Conservation (phyloP, 2,797 vertebrate genomes). For the Acropternis orthonyx region DNA sequence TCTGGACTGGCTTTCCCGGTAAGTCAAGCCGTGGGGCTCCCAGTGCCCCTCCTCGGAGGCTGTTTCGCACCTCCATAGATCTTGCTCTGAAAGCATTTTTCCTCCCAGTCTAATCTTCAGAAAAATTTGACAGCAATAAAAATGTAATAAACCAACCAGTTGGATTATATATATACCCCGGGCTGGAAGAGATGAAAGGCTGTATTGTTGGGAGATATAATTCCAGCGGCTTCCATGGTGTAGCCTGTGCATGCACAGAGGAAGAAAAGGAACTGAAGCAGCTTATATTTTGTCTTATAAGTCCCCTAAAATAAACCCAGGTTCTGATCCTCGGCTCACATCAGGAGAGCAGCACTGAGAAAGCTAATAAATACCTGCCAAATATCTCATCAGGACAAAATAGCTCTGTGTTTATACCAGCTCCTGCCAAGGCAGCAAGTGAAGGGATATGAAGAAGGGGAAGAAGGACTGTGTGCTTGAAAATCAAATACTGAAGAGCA, state of each 20-base stretch:
- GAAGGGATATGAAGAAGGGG: background rate
- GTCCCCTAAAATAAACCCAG: slow-evolving; percentile 40
- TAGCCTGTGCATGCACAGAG: background rate
- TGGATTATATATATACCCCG: slow-evolving; percentile 23
- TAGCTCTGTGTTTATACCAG: background rate
- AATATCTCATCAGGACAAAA: slow-evolving; percentile 36
- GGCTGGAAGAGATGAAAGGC: slow-evolving; percentile 41
- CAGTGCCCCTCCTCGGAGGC: background rate
- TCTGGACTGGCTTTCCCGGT: background rate
- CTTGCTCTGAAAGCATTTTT: background rate
- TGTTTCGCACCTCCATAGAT: background rate
- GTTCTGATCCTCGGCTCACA: background rate
- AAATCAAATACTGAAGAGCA: background rate
- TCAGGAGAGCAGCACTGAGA: background rate
- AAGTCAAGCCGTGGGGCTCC: background rate
- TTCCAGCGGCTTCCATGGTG: slow-evolving; percentile 10
- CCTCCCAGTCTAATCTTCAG: background rate
- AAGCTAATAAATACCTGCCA: slow-evolving; percentile 41
- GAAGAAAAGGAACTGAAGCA: slow-evolving; percentile 22
- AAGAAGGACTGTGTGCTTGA: background rate
- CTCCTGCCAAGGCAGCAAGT: background rate
- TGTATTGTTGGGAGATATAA: slow-evolving; percentile 46
- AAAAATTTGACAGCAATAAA: slow-evolving; percentile 52
- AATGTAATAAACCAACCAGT: slow-evolving; percentile 51
- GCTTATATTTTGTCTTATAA: slow-evolving; percentile 51